Base-by-base conservation (phyloP, 2,888 invertebrate genomes). In the Xanthostigma xanthostigma region DNA sequence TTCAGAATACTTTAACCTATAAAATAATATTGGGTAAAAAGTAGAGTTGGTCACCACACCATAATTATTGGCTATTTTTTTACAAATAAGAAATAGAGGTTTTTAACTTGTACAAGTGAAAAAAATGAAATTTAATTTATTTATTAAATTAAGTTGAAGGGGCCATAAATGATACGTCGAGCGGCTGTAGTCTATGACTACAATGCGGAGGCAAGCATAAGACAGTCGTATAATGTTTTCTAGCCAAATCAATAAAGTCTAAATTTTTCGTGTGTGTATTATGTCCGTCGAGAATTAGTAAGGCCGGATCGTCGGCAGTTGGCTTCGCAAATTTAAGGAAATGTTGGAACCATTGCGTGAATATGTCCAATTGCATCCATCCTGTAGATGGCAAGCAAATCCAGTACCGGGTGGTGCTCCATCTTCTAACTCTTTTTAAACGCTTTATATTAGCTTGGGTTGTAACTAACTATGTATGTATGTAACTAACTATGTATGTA, bases 281-380 rank as follows among this genome's bases (percentile, higher is more conserved):
- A 41, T 64, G 63, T 12, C 61, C 61, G 55, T 63, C 61, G 9
- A 62, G 46, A 27, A 64, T 57, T 27, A 64, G 40, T 34, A 62
- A 52, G 8, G 57, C 57, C 41, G 57, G 58, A n/a, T 57, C 53
- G 34, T 56, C 54, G 44, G 44, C 44, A 8, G 54, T 36, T 52
- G 57, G 53, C 43, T 60, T 58, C 33, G 53, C 49, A 41, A 52
- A 46, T 14, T 54, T 43, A n/a, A 57, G 45, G 51, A 64, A 63
- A 52, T 61, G 59, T 49, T 57, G 49, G 41, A 64, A 56, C 61
- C 62, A 62, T 34, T 55, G 51, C 9, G 54, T 47, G 38, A 59
- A 58, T 47, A 57, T 51, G 41, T 58, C 48, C 39, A 45, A 40
- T 48, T 56, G 57, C 51, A 58, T 60, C 60, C 61, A 64, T 8